These are phyloP conservation scores for Pseudomyrmex dendroicus DNA, from an alignment of 1,140 invertebrate species.

Conservation along the genomic window DNA sequence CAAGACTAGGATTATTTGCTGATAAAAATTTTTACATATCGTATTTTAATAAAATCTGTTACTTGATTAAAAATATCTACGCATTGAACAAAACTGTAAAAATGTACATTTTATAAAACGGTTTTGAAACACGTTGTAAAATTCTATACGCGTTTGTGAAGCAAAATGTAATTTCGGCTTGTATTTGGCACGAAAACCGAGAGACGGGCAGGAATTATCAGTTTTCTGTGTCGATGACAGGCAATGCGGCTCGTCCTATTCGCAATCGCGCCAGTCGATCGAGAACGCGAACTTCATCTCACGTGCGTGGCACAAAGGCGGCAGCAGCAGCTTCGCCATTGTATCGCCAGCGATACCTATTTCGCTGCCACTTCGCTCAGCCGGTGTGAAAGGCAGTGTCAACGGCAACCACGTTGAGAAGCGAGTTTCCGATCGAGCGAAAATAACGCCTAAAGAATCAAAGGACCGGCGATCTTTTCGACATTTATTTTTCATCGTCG, in stretches of 20 bases:
- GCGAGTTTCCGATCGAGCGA: slow-evolving; percentile 62
- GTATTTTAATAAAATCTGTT: too few species aligned
- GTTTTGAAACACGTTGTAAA: too few species aligned
- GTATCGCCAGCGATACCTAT: slow-evolving; percentile 59
- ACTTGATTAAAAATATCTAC: too few species aligned
- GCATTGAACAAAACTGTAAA: too few species aligned
- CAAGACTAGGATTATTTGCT: too few species aligned
- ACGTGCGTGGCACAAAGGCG: slow-evolving; percentile 39
- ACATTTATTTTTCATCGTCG: background rate
- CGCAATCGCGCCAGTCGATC: slow-evolving; percentile 39
- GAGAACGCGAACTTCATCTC: slow-evolving; percentile 21
- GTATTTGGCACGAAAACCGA: background rate
- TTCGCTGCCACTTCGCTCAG: slow-evolving; percentile 23
- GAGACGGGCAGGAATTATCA: slow-evolving; percentile 36
- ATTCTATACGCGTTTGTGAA: background rate
- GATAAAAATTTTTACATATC: too few species aligned
- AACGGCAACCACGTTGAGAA: slow-evolving; percentile 56
- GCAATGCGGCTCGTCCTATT: slow-evolving; percentile 8
- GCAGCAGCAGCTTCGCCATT: slow-evolving; percentile 43
- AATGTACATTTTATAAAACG: too few species aligned
- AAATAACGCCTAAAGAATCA: slow-evolving; percentile 75
- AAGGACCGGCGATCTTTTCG: slow-evolving; percentile 12
- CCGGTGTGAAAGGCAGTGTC: slow-evolving; percentile 62
- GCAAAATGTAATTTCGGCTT: slow-evolving; percentile 17
- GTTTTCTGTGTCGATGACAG: slow-evolving; percentile 30